Evolutionary conservation across 2,888 invertebrate genomes (phyloP), one percentile per base, ranked within the genome.

Genomic region (Brachylomia viminalis): DNA sequence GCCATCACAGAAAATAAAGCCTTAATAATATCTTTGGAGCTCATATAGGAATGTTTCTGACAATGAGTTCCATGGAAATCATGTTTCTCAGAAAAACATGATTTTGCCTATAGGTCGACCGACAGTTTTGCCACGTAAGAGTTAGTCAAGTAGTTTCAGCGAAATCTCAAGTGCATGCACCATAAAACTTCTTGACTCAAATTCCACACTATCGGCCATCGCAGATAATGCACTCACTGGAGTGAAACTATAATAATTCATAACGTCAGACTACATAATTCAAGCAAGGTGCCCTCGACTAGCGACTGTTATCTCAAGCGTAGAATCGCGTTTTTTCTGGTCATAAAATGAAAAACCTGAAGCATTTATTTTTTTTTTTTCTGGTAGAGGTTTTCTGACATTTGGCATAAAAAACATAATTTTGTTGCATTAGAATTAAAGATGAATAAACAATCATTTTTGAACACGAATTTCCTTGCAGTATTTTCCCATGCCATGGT

Each of bases 281-380:
- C 74, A 64, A 68, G 47, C 73, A 76, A 83, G 72, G 71, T 83
- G 88, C 79, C 88, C 69, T 88, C 82, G 86, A 74, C 70, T 52
- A 61, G 45, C 79, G 72, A 72, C 68, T 86, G 87, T 80, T 84
- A 84, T 79, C 80, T 88, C 88, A 88, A 86, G 84, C 87, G 88
- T 78, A 75, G 72, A 76, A 78, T 78, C 65, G 65, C 75, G 71
- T 82, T 87, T 84, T 84, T 87, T 79, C 80, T 78, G 61, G 72
- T 58, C 72, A 77, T 80, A 74, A 84, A 80, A 80, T 77, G 77
- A 68, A 83, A 83, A 79, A 75, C 68, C 62, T 56, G 64, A 77
- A 82, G 52, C 30, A 68, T 71, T 42, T 23, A 72, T 71, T 68
- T 15, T 30, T 62, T 56, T 59, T 67, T 82, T 68, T 76, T 76